A percentile compares a stretch with the other conserved stretches of the same genome.
Evolutionary conservation across 2,888 invertebrate genomes (phyloP).

Genomic region (Monopis laevigella): DNA sequence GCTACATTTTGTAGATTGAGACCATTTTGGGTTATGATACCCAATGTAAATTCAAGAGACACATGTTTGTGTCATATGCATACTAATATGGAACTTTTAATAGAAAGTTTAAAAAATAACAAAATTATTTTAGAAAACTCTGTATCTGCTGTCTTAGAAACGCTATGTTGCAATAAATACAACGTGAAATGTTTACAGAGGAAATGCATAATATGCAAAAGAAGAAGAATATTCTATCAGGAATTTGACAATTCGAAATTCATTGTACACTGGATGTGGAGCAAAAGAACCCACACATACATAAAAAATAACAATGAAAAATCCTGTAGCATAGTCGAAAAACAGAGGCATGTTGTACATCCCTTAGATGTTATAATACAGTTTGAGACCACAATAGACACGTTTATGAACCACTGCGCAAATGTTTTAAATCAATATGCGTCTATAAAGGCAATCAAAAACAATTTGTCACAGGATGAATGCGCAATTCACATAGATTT

Average conservation of each 20-base stretch:
- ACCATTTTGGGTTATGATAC: constrained; percentile 18
- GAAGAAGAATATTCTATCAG: constrained; percentile 14
- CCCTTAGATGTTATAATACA: constrained; percentile 10
- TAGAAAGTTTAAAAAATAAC: too few species aligned
- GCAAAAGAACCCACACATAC: constrained; percentile 14
- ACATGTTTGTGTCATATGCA: constrained; percentile 18
- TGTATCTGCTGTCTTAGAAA: constrained; percentile 13
- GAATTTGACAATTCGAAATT: constrained; percentile 17
- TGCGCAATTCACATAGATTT: constrained; percentile 15
- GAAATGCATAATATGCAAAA: constrained; percentile 15
- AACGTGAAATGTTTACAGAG: constrained; percentile 13
- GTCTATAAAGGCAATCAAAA: constrained; percentile 13
- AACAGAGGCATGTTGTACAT: not conserved
- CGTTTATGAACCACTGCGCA: constrained; percentile 7
- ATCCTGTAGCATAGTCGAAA: not conserved
- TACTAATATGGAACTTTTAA: constrained; percentile 18
- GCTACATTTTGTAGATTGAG: too few species aligned
- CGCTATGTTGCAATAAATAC: constrained; percentile 14
- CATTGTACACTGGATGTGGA: constrained; percentile 16
- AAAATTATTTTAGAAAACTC: constrained; percentile 17
- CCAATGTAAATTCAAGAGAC: constrained; percentile 16
- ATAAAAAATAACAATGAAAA: constrained; percentile 16
- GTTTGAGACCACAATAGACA: constrained; percentile 1
- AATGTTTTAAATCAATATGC: constrained; percentile 13
- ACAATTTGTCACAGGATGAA: constrained; percentile 12